Base-by-base conservation (phyloP, 2,888 invertebrate genomes). In the Amblyjoppa proteus region DNA sequence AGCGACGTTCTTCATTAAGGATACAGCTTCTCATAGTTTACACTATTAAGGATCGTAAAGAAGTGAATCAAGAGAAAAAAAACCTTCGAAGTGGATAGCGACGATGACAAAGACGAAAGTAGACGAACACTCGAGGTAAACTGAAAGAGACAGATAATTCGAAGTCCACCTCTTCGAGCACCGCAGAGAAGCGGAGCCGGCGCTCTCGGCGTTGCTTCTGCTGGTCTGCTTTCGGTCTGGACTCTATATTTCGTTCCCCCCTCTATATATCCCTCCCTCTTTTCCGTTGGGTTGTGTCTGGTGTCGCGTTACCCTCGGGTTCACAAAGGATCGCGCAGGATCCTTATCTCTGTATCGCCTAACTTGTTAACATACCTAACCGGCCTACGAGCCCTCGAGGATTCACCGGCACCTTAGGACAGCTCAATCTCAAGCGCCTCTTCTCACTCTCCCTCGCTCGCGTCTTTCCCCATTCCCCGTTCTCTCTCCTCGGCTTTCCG, bases 341-440 rank as follows among this genome's bases (percentile, higher is more conserved):
- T 92, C 89, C 91, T 93, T 93, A 93, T 93, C 93, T 92, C 90
- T 87, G 92, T 92, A 93, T 93, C 93, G 92, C 91, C 93, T 91
- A 93, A 93, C 93, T 93, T 93, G 93, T 93, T 93, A 93, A 93
- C 93, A 93, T 93, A 93, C 92, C 93, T 91, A 92, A 91, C 92
- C 92, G 91, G 89, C 87, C 89, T 85, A 89, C 89, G 90, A 90
- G 88, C 87, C 87, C 90, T 86, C 86, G 89, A 87, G 88, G 86
- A 89, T 74, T 80, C 83, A 70, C 90, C 90, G 89, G 89, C 90
- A 90, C 91, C 89, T 89, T 84, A 85, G 87, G 86, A 92, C 92
- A 91, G 90, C 91, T 92, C 91, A 92, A 92, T 92, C 87, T 86
- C 77, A 66, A 70, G 41, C 76, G 49, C 51, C 76, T 84, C 81